Percentiles rank a stretch among this genome's conserved stretches.
phyloP scores from a whole-genome alignment of 2,888 invertebrate species.

The Chirona hameri region DNA sequence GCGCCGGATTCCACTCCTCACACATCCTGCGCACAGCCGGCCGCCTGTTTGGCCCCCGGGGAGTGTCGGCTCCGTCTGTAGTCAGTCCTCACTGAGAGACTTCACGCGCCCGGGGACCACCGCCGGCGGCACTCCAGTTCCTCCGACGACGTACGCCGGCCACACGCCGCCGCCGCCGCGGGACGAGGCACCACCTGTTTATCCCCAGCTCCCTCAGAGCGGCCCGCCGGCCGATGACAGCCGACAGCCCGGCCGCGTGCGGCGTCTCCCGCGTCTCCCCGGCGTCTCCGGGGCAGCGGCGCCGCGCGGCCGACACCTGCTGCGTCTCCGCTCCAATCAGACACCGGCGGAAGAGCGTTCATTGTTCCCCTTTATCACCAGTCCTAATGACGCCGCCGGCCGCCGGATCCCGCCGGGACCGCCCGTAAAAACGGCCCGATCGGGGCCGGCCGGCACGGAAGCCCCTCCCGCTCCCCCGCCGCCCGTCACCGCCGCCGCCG shows the following conservation, averaged over 20 bases:
- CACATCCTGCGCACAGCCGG: too few relatives aligned
- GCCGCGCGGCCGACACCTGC: background rate
- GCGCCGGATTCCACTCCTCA: too few relatives aligned
- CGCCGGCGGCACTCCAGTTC: too few relatives aligned
- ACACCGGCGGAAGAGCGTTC: background rate
- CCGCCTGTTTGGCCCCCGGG: too few relatives aligned
- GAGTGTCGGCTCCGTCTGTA: too few relatives aligned
- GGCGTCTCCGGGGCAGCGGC: background rate
- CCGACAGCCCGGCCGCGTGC: background rate
- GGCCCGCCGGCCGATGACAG: background rate
- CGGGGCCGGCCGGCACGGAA: background rate
- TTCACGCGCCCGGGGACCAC: too few relatives aligned
- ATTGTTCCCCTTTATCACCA: slow-evolving; percentile 26
- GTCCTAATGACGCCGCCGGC: background rate
- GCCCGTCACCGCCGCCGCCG: background rate
- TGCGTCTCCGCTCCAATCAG: background rate
- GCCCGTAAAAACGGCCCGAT: background rate
- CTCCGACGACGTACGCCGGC: too few relatives aligned
- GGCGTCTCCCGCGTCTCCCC: background rate
- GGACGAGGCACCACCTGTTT: background rate
- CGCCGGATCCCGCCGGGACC: background rate
- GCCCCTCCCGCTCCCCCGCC: background rate
- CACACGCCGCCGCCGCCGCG: too few relatives aligned
- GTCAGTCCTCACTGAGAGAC: too few relatives aligned
- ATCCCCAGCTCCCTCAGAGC: too few relatives aligned